Percentiles rank a stretch among this genome's conserved stretches.
phyloP scores from a whole-genome alignment of 2,797 vertebrate genomes.

The Myotis myotis region DNA sequence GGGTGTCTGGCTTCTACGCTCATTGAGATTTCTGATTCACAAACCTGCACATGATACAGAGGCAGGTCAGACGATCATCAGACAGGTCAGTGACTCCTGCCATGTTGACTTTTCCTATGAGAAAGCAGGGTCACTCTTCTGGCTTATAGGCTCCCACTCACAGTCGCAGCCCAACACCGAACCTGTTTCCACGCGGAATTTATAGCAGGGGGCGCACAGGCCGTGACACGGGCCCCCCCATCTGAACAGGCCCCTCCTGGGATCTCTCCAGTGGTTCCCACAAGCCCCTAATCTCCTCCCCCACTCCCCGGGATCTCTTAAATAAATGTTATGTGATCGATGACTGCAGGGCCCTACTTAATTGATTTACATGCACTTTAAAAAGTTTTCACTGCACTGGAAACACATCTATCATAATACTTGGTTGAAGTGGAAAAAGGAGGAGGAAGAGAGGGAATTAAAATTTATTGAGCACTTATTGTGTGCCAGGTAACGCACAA shows the following conservation, averaged over 20 bases:
- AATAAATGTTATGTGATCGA: slow-evolving; percentile 72
- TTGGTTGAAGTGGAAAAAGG: slow-evolving; percentile 64
- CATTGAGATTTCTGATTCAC: neutral
- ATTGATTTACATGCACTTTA: slow-evolving; percentile 77
- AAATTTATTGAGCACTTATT: slow-evolving; percentile 72
- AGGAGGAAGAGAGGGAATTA: slow-evolving; percentile 57
- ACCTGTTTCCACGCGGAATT: neutral
- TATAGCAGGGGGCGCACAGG: neutral
- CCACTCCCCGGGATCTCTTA: slow-evolving; percentile 51
- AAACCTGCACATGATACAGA: neutral
- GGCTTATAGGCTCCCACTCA: neutral
- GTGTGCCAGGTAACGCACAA: slow-evolving; percentile 57
- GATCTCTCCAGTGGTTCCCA: neutral
- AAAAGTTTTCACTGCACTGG: slow-evolving; percentile 63
- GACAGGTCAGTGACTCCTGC: neutral
- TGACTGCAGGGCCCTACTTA: slow-evolving; percentile 68
- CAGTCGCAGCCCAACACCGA: neutral
- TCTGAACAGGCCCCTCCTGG: neutral
- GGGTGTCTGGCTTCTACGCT: neutral
- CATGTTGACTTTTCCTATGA: neutral
- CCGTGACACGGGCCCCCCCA: fast-evolving
- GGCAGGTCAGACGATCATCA: neutral
- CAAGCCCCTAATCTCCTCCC: slow-evolving; percentile 21
- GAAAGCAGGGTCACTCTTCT: neutral
- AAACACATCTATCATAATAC: slow-evolving; percentile 72